Base-by-base conservation (phyloP, 1,140 invertebrate genomes). In the Homalodisca vitripennis region DNA sequence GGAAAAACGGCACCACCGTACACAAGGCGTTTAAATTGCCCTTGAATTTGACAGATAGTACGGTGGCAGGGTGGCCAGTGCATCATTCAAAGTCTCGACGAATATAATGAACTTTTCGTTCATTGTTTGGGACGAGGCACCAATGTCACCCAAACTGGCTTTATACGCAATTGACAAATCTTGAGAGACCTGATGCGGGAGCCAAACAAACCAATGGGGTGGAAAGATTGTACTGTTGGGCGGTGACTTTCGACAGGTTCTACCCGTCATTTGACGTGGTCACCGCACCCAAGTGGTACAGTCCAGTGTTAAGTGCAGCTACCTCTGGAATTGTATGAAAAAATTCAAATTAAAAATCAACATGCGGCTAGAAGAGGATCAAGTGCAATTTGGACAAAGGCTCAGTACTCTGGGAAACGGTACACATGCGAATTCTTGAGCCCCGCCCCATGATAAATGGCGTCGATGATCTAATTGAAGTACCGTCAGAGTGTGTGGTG, bases 1-100 rank as follows among this genome's bases (percentile, higher is more conserved):
- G 31, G 67, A 57, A 20, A n/a, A 67, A 67, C 31, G 74, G 75
- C 48, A 73, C 48, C 62, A 79, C 75, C 2, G 69, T 75, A 3
- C 77, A 78, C 72, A 66, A 67, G 27, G 68, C 71, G 27, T 78
- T 79, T 69, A 41, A 17, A 17, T 41, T 41, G 34, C 34, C 34
- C 17, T 17, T 41, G 6, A 41, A 41, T 6, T 17, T 41, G 6
- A 17, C 6, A 10, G 34, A 41, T 10, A 41, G 6, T 10, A 41
- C 34, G 34, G 34, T 41, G 17, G 34, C 34, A 41, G 34, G 34
- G 6, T 41, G 34, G 34, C 34, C 34, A 41, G 34, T 41, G 34
- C 6, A 41, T 41, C 6, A 41, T 41, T 6, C 6, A 10, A 41
- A 17, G 34, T 41, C 34, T 6, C 34, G 6, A 10, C 6, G 34